A percentile compares a stretch with the other conserved stretches of the same genome.
Conservation (phyloP, 2,113 vertebrate species). For the Patagioenas fasciata region DNA sequence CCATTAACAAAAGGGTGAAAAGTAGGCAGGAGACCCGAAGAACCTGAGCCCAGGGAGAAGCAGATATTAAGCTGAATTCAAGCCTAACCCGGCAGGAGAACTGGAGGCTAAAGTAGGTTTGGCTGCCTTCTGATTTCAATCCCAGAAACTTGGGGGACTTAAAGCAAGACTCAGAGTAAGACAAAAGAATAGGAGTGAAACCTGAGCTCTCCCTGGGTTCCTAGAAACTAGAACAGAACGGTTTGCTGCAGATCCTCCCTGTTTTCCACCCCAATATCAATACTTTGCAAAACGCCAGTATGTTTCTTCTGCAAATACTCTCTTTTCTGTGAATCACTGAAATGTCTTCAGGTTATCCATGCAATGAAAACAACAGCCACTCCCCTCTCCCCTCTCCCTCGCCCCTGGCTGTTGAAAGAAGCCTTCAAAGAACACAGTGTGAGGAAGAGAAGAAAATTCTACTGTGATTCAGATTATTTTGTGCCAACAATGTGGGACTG, state of each 20-base stretch:
- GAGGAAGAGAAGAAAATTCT: not conserved
- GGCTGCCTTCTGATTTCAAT: not conserved
- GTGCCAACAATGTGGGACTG: not conserved
- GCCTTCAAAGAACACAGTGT: not conserved
- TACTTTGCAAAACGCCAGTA: not conserved
- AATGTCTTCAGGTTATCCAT: not conserved
- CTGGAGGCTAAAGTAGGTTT: not conserved
- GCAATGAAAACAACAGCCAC: not conserved
- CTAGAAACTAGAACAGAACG: not conserved
- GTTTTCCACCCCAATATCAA: not conserved
- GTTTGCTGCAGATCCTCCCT: not conserved
- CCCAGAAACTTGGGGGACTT: not conserved
- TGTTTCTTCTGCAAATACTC: not conserved
- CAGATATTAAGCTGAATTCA: constrained; percentile 51
- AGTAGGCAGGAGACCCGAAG: constrained; percentile 48
- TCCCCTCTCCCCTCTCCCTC: not conserved
- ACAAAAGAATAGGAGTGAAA: not conserved
- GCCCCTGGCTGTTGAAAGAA: not conserved
- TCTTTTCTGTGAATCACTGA: not conserved
- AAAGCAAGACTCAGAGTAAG: not conserved
- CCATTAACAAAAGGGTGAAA: constrained; percentile 55
- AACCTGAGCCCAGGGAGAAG: constrained; percentile 62
- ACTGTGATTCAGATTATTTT: not conserved
- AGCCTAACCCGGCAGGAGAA: constrained; percentile 45
- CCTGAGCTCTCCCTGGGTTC: not conserved